A percentile compares a stretch with the other conserved stretches of the same genome.
Conservation (phyloP, 2,888 invertebrate genomes). For the Nymphalis polychloros region DNA sequence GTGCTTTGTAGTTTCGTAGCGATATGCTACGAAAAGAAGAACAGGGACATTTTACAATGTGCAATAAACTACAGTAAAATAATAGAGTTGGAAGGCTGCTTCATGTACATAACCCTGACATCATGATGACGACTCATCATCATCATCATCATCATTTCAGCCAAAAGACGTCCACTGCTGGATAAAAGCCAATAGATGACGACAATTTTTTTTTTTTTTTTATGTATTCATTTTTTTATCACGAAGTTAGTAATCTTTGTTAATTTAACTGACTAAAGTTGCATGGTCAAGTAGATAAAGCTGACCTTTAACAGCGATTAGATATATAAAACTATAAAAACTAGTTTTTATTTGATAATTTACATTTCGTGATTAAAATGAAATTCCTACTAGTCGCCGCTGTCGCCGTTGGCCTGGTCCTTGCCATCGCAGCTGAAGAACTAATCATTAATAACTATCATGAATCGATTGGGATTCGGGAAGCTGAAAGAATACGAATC, state of each 20-base stretch:
- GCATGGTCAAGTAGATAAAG: constrained; percentile 8
- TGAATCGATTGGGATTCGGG: constrained; percentile 47
- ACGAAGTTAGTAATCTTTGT: neutral
- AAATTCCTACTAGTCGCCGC: constrained; percentile 32
- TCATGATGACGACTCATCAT: too few species aligned
- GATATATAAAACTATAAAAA: constrained; percentile 8
- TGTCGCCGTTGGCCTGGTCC: constrained; percentile 28
- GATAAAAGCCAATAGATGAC: too few species aligned
- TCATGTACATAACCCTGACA: too few species aligned
- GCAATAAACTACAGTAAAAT: too few species aligned
- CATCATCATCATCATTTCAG: too few species aligned
- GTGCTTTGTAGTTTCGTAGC: too few species aligned
- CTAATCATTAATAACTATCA: constrained; percentile 47
- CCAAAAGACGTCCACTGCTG: too few species aligned
- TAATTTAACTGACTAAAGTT: neutral
- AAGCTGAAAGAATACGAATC: constrained; percentile 46
- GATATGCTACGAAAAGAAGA: too few species aligned
- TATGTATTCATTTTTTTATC: too few species aligned
- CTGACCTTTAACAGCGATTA: neutral
- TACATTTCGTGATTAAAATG: constrained; percentile 19
- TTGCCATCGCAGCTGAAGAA: constrained; percentile 38
- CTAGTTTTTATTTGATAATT: constrained; percentile 34
- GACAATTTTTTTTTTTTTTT: too few species aligned
- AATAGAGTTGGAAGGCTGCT: neutral
- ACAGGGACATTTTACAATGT: too few species aligned